These are phyloP conservation scores for Sula dactylatra DNA, from an alignment of 2,113 vertebrate genomes.

Conservation along the genomic window DNA sequence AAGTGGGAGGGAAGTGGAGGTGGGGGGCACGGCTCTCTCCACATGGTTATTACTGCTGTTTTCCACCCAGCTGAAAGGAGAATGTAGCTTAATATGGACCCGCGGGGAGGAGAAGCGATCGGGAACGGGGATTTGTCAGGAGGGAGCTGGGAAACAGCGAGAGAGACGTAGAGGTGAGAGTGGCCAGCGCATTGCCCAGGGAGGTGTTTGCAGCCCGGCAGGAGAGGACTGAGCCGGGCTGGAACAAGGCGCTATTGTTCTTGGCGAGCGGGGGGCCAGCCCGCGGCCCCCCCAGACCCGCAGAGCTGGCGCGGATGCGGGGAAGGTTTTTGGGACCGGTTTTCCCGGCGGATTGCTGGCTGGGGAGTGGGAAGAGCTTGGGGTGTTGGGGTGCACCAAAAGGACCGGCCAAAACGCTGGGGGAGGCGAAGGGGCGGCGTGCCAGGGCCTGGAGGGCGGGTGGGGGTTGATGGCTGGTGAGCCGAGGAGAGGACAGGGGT, in stretches of 20 bases:
- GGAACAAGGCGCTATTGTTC: constrained; percentile 49
- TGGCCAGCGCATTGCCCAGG: constrained; percentile 20
- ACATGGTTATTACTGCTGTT: constrained; percentile 63
- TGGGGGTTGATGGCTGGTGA: neutral
- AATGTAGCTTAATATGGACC: constrained; percentile 63
- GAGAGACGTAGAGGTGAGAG: constrained; percentile 38
- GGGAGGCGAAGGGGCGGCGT: neutral
- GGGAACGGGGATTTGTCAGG: constrained; percentile 37
- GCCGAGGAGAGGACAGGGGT: neutral
- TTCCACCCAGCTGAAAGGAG: constrained; percentile 68
- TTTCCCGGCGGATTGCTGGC: neutral
- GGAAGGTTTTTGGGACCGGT: constrained; percentile 1
- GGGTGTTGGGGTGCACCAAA: neutral
- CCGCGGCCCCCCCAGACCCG: neutral
- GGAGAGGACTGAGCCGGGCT: constrained; percentile 2
- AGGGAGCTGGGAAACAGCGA: constrained; percentile 41
- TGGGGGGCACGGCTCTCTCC: constrained; percentile 62
- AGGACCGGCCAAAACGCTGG: fast-evolving
- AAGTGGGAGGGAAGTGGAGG: constrained; percentile 67
- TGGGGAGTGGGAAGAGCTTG: neutral
- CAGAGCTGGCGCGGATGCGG: neutral
- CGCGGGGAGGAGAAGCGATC: constrained; percentile 46
- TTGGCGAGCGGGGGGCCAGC: constrained; percentile 28
- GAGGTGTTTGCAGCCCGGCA: neutral
- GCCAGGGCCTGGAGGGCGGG: neutral